Percentiles rank a stretch among this genome's conserved stretches.
phyloP scores from a whole-genome alignment of 2,888 invertebrate species.

The Tenthredo scrophulariae region DNA sequence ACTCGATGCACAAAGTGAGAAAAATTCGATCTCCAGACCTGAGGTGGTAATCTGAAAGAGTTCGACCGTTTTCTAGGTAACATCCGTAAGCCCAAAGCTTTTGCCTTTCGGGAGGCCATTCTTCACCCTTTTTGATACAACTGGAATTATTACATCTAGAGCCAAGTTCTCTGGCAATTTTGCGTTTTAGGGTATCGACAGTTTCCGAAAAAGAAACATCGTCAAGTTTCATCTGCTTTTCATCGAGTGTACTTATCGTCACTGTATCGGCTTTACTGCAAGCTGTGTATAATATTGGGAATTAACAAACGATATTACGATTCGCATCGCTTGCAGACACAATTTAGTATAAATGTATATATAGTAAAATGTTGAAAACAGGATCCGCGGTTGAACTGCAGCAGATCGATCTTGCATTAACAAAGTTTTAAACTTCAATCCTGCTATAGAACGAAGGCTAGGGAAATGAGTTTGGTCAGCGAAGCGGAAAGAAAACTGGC shows the following conservation, averaged over 20 bases:
- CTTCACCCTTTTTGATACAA: conserved; percentile 3
- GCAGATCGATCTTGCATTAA: conserved; percentile 16
- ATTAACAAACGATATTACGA: not conserved
- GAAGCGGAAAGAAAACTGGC: conserved; percentile 6
- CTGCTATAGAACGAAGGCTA: not conserved
- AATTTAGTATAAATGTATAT: not conserved
- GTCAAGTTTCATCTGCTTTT: conserved; percentile 52
- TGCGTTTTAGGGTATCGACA: conserved; percentile 58
- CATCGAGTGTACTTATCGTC: conserved; percentile 59
- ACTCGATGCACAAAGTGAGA: conserved; percentile 23
- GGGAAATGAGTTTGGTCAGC: conserved; percentile 32
- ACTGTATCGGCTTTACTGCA: conserved; percentile 57
- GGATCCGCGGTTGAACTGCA: not conserved
- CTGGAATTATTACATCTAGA: not conserved
- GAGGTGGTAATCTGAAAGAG: conserved; percentile 54
- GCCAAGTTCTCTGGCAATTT: conserved; percentile 40
- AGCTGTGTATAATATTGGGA: not conserved
- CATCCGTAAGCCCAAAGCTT: conserved; percentile 59
- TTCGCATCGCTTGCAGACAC: not conserved
- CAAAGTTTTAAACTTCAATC: conserved; percentile 19
- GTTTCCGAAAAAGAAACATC: conserved; percentile 57
- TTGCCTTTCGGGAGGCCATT: conserved; percentile 59
- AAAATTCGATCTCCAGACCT: conserved; percentile 16
- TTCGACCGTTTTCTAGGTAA: conserved; percentile 59
- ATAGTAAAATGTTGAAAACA: not conserved